phyloP scores from a whole-genome alignment of 2,888 invertebrate genomes.

The Hydropsyche betteni region DNA sequence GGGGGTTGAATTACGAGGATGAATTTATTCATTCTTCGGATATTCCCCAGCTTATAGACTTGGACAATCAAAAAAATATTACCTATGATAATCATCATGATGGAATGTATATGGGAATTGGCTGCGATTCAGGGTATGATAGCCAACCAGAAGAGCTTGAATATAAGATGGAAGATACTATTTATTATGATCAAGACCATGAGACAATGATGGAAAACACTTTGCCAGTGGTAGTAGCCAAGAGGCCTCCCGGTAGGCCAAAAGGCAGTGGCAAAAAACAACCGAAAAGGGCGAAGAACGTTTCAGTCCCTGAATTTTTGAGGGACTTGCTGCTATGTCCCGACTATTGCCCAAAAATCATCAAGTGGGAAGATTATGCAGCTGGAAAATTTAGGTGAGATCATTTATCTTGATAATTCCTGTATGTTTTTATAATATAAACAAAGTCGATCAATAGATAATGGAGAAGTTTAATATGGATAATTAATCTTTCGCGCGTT shows the following conservation, averaged over 20 bases:
- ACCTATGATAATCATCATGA: background rate
- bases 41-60: slow-evolving; percentile 32
- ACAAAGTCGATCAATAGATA: no score
- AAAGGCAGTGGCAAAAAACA: slow-evolving; percentile 63
- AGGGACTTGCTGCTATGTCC: slow-evolving; percentile 80
- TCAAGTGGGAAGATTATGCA: slow-evolving; percentile 87
- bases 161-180: slow-evolving; percentile 56
- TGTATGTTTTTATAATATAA: no score
- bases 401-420: background rate
- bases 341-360: slow-evolving; percentile 80
- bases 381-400: slow-evolving; percentile 79
- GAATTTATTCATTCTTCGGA: slow-evolving; percentile 6
- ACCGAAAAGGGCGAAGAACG: slow-evolving; percentile 63
- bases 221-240: slow-evolving; percentile 64
- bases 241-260: slow-evolving; percentile 68
- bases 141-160: slow-evolving; percentile 39
- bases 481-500: no score
- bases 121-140: slow-evolving; percentile 62
- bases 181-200: slow-evolving; percentile 59
- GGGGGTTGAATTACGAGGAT: slow-evolving; percentile 21
- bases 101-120: background rate
- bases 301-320: slow-evolving; percentile 84
- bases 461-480: no score
- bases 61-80: slow-evolving; percentile 36
- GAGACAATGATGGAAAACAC: slow-evolving; percentile 60